phyloP scores from a whole-genome alignment of 2,113 vertebrate species.

The Orthochromis malagaraziensis region DNA sequence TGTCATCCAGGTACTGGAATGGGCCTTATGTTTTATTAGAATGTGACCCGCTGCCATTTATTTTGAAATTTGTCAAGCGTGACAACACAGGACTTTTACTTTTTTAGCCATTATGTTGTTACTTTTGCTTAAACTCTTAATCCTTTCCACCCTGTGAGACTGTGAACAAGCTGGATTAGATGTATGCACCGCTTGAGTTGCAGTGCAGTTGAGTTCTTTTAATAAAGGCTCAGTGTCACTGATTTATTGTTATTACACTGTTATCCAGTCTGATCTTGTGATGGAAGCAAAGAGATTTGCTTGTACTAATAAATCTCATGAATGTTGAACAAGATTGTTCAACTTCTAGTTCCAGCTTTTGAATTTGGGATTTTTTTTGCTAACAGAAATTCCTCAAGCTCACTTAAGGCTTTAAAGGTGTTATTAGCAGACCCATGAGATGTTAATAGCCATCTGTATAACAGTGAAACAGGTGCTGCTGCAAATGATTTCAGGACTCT shows the following conservation, averaged over 20 bases:
- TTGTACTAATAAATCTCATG: not conserved
- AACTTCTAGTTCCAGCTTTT: not conserved
- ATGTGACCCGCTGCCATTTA: not conserved
- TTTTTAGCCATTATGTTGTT: not conserved
- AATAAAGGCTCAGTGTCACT: not conserved
- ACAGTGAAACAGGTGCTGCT: not conserved
- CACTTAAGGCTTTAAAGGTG: not conserved
- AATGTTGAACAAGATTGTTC: not conserved
- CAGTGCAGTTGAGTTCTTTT: not conserved
- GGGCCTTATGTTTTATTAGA: not conserved
- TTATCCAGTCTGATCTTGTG: not conserved
- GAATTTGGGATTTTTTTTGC: not conserved
- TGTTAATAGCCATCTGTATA: not conserved
- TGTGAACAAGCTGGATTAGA: not conserved
- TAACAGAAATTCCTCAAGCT: not conserved
- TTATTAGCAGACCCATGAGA: not conserved
- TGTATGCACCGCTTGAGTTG: not conserved
- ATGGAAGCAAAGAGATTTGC: not conserved
- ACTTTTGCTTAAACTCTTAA: not conserved
- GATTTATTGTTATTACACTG: not conserved
- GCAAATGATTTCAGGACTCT: not conserved
- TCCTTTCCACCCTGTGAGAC: not conserved
- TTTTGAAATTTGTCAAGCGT: not conserved
- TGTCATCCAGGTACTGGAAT: not conserved
- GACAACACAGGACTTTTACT: not conserved